Percentiles rank a stretch among this genome's conserved stretches.
These are phyloP conservation scores for Kryphioiulus occultus DNA, from an alignment of 2,888 invertebrate species.

Conservation along the genomic window DNA sequence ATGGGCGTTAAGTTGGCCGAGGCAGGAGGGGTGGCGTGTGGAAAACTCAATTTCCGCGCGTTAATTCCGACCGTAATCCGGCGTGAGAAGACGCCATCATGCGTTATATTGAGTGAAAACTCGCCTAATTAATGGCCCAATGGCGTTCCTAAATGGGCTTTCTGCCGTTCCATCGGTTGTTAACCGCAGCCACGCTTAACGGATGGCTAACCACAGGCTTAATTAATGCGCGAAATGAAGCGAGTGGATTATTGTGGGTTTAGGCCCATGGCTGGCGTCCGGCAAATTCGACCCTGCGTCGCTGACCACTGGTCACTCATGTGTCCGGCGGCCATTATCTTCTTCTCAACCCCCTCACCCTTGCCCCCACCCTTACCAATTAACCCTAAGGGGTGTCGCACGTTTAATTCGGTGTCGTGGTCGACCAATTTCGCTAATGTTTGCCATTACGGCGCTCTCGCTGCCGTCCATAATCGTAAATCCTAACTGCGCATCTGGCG, in stretches of 20 bases:
- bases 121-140: neutral
- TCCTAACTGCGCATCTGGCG: neutral
- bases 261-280: no score
- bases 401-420: neutral
- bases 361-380: neutral
- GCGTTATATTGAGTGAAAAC: conserved; percentile 15
- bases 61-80: neutral
- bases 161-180: neutral
- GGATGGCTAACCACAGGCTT: conserved; percentile 13
- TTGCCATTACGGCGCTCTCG: neutral
- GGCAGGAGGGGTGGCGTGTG: no score
- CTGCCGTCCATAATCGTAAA: neutral
- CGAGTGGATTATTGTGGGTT: conserved; percentile 9
- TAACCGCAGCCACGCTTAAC: conserved; percentile 17
- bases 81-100: neutral
- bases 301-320: neutral
- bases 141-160: neutral
- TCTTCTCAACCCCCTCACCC: neutral
- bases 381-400: neutral
- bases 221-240: neutral
- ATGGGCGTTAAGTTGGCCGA: no score
- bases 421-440: conserved; percentile 9
- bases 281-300: neutral
- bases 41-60: neutral
- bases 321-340: neutral